These are phyloP conservation scores for Troides aeacus DNA, from an alignment of 2,888 invertebrate genomes.

Conservation along the genomic window DNA sequence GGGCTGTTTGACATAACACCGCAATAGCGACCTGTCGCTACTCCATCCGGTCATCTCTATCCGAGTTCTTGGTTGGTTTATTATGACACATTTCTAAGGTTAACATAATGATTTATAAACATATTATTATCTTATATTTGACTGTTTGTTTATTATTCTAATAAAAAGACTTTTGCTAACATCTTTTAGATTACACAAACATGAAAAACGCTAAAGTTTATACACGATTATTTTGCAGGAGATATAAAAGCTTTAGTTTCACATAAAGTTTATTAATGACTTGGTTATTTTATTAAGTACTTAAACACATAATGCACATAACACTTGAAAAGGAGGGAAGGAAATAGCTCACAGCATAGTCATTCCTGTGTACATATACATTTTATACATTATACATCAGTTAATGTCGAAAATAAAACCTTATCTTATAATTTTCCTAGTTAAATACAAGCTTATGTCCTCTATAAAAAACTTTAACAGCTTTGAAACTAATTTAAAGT, in stretches of 20 bases:
- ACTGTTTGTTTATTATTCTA: not conserved
- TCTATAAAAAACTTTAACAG: not conserved
- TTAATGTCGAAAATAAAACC: not conserved
- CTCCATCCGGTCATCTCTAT: not conserved
- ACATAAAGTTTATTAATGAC: not conserved
- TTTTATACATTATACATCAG: not conserved
- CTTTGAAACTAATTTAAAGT: too few relatives aligned
- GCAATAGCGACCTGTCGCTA: slow-evolving; percentile 1
- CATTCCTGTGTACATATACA: too few relatives aligned
- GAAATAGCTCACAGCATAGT: too few relatives aligned
- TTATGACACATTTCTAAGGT: not conserved
- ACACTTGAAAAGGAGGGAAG: too few relatives aligned
- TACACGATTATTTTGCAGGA: not conserved
- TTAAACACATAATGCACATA: not conserved
- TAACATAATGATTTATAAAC: not conserved
- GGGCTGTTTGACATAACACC: not conserved
- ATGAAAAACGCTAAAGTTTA: too few relatives aligned
- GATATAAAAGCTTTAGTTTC: not conserved
- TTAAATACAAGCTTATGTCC: not conserved
- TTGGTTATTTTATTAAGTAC: not conserved
- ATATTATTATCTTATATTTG: not conserved
- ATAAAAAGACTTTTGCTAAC: too few relatives aligned
- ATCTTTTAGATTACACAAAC: too few relatives aligned
- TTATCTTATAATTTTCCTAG: not conserved
- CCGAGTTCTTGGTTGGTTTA: not conserved